Conservation (phyloP, 2,113 vertebrate genomes). For the Cyphomyrus discorhynchus region DNA sequence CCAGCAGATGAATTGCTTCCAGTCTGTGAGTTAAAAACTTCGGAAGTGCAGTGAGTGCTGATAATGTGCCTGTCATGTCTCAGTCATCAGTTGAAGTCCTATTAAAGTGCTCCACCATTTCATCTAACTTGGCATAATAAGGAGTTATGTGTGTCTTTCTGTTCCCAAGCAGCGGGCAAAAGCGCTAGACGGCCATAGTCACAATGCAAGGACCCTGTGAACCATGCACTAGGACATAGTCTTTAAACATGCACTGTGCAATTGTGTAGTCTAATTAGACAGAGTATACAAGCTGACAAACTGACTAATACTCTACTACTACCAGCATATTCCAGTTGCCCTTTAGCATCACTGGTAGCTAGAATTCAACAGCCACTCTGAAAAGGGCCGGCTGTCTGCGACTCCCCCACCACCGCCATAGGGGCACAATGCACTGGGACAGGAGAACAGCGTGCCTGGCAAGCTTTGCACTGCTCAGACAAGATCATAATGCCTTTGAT, state of each 20-base stretch:
- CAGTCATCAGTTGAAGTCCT: neutral
- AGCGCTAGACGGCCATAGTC: neutral
- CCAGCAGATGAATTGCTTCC: neutral
- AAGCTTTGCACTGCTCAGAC: constrained; percentile 19
- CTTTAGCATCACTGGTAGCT: constrained; percentile 22
- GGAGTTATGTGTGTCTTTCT: neutral
- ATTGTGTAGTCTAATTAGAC: constrained; percentile 17
- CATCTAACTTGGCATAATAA: neutral
- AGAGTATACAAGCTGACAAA: constrained; percentile 23
- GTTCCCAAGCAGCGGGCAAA: neutral
- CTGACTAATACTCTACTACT: constrained; percentile 26
- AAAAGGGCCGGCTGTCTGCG: neutral
- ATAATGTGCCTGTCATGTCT: neutral
- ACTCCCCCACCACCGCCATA: neutral
- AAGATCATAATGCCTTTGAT: constrained; percentile 12
- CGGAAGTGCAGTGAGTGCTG: neutral
- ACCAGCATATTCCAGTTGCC: constrained; percentile 19
- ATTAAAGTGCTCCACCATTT: neutral
- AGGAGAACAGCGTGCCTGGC: neutral
- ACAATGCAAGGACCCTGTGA: constrained; percentile 4
- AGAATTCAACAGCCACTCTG: constrained; percentile 18
- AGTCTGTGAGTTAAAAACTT: neutral
- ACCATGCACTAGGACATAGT: constrained; percentile 11
- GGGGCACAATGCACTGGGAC: neutral
- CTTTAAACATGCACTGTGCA: constrained; percentile 21